Evolutionary conservation across 2,888 invertebrate genomes (phyloP), one percentile per base, ranked within the genome.

Genomic region (Drosophila prostipennis): DNA sequence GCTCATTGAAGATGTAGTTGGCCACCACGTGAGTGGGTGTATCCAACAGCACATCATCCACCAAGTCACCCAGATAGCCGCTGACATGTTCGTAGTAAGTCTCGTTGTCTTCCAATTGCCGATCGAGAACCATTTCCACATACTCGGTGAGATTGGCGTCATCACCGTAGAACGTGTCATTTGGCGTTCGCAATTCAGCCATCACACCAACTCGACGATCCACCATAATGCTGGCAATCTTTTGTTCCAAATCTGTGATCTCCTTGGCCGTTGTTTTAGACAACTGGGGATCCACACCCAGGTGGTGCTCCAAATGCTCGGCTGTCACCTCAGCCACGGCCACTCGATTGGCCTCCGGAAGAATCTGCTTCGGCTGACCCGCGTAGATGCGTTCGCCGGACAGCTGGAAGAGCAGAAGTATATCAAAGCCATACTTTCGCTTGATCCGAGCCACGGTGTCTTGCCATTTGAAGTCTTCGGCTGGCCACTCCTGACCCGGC

Each of bases 1-100:
- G 61, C 51, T 90, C 77, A 23, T 89, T 78, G 54, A 83, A 85
- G 3, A 91, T 83, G 56, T 91, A 91, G 65, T 91, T 90, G 26
- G 91, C 91, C 34, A 90, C 51, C 11, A 76, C 71, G 7, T 71
- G 65, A 0, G 74, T 11, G 0, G 81, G 55, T 0, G 81, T 26
- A 26, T 81, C 0, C 48, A 23, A 34, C 10, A 91, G 10, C 0
- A 90, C 54, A 1, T 53, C 36, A 7, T 53, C 36, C 6, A 59
- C 49, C 29, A 91, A 32, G 19, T 90, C 83, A 0, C 16, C 52
- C 40, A 85, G 87, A 52, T 91, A 91, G 13, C 69, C 76, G 39
- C 81, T 74, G 32, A 81, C 86, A 11, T 89, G 85, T 70, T 90
- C 84, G 63, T 89, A 90, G 11, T 88, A 70, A 1, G 77, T 70